Percentiles rank a stretch among this genome's conserved stretches.
Evolutionary conservation across 2,113 vertebrate species (phyloP).

Genomic region (Bubalus kerabau): DNA sequence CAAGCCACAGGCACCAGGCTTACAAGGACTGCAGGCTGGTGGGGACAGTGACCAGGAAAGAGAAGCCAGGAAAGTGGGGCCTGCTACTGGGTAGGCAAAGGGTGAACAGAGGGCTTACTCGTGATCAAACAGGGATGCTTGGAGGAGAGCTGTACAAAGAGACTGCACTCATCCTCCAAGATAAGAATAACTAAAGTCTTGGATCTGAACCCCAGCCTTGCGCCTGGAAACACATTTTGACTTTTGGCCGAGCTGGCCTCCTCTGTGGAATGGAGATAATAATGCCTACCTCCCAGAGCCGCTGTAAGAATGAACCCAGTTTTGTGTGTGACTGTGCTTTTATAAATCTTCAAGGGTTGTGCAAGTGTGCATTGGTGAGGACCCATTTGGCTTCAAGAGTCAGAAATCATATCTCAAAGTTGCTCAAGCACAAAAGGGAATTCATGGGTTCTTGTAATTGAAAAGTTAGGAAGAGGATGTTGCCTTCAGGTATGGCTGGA

Average conservation of each 20-base stretch:
- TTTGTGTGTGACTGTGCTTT: neutral
- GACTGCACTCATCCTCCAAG: rapidly evolving
- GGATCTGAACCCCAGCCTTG: neutral
- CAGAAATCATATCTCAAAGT: neutral
- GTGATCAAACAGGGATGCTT: neutral
- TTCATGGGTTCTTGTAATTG: neutral
- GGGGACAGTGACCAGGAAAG: neutral
- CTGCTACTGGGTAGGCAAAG: neutral
- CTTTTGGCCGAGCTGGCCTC: neutral
- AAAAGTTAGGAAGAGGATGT: neutral
- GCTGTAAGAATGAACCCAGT: neutral
- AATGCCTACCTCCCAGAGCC: neutral
- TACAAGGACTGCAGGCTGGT: neutral
- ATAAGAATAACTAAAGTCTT: neutral
- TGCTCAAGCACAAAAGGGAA: neutral
- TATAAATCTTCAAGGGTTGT: neutral
- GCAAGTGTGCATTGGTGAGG: neutral
- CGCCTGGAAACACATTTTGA: neutral
- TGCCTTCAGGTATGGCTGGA: neutral
- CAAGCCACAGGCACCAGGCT: neutral
- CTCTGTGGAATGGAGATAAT: neutral
- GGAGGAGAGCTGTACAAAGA: neutral
- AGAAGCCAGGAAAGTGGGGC: neutral
- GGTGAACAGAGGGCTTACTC: neutral
- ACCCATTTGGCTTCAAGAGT: neutral